A percentile compares a stretch with the other conserved stretches of the same genome.
Conservation (phyloP, 2,888 invertebrate genomes). For the Pseudococcus jackbeardsleyi region DNA sequence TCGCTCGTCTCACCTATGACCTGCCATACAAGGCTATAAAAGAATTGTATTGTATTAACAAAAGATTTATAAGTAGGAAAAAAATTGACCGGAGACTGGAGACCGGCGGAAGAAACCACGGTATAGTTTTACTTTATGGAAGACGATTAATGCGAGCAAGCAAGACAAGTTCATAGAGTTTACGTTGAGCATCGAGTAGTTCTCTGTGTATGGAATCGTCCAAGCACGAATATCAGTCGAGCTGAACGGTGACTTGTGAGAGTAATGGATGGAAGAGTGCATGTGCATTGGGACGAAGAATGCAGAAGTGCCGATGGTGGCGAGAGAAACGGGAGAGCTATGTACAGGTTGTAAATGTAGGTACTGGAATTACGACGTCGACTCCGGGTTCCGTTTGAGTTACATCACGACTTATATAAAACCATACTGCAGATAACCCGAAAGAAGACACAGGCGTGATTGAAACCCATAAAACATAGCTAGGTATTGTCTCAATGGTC, state of each 20-base stretch:
- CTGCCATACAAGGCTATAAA: background rate
- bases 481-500: background rate
- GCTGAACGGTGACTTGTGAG: slow-evolving; percentile 10
- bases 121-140: background rate
- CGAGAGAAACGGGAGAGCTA: background rate
- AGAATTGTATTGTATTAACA: background rate
- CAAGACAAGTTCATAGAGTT: slow-evolving; percentile 10
- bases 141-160: slow-evolving; percentile 3
- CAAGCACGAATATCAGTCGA: slow-evolving; percentile 10
- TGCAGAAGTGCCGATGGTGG: background rate
- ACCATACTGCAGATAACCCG: background rate
- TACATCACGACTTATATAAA: slow-evolving; percentile 10
- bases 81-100: background rate
- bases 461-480: background rate
- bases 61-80: background rate
- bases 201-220: slow-evolving; percentile 3
- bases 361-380: background rate
- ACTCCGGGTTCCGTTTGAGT: background rate
- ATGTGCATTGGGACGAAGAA: slow-evolving; percentile 3
- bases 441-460: background rate
- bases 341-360: background rate
- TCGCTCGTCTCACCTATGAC: background rate
- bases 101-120: background rate
- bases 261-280: slow-evolving; percentile 1
- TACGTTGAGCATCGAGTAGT: background rate